These are phyloP conservation scores for Latrodectus geometricus DNA, from an alignment of 1,140 invertebrate species.

Conservation along the genomic window DNA sequence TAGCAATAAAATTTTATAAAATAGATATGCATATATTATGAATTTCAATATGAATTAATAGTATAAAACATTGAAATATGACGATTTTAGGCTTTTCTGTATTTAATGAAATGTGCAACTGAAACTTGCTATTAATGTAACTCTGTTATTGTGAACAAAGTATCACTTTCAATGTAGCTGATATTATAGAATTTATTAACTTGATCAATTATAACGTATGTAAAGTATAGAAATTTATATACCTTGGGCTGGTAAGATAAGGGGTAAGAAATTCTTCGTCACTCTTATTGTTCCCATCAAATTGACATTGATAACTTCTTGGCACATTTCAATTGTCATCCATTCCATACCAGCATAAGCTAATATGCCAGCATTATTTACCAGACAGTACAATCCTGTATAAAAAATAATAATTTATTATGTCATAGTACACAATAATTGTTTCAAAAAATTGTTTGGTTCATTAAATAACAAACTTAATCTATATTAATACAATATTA, in stretches of 20 bases:
- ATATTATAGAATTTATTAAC: neutral
- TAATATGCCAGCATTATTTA: slow-evolving; percentile 92
- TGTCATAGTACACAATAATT: too few species aligned
- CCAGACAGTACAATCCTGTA: slow-evolving; percentile 76
- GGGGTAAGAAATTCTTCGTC: slow-evolving; percentile 79
- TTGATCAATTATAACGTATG: neutral
- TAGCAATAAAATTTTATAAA: too few species aligned
- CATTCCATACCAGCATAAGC: slow-evolving; percentile 91
- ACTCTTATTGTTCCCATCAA: slow-evolving; percentile 83
- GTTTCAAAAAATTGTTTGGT: too few species aligned
- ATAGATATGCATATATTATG: too few species aligned
- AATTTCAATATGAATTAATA: too few species aligned
- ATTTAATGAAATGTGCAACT: too few species aligned
- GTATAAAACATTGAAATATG: too few species aligned
- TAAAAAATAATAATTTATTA: neutral
- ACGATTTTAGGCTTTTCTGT: too few species aligned
- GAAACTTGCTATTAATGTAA: too few species aligned
- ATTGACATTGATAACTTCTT: slow-evolving; percentile 84
- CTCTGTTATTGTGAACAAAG: neutral
- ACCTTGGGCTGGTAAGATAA: slow-evolving; percentile 76
- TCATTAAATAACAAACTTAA: too few species aligned
- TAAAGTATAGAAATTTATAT: neutral
- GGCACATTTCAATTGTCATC: slow-evolving; percentile 80
- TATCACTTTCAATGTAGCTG: neutral
- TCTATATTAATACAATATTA: too few species aligned